Percentiles rank a stretch among this genome's conserved stretches.
Evolutionary conservation across 2,888 invertebrate genomes (phyloP).

Genomic region (Acanthosepion pharaonis): DNA sequence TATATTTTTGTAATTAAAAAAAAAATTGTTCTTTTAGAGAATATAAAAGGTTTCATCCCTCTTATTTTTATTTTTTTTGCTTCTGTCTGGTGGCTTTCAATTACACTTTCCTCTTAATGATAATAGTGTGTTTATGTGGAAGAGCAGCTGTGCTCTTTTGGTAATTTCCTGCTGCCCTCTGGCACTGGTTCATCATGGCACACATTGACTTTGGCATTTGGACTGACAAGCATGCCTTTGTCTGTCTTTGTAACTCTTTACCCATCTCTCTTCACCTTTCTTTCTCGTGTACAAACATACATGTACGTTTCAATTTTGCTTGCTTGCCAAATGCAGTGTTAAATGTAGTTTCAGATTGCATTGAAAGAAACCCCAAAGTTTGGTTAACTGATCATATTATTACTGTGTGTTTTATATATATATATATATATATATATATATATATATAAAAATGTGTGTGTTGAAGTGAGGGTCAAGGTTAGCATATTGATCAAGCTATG

Average conservation of each 20-base stretch:
- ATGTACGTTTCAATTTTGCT: neutral
- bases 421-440: slow-evolving; percentile 25
- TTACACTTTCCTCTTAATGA: neutral
- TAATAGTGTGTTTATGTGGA: neutral
- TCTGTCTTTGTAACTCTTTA: neutral
- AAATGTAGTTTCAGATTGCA: neutral
- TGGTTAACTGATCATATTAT: neutral
- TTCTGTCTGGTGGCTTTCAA: neutral
- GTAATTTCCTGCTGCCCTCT: slow-evolving; percentile 33
- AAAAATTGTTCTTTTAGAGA: too few species aligned
- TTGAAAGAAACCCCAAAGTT: neutral
- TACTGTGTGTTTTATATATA: neutral
- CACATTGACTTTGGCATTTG: slow-evolving; percentile 8
- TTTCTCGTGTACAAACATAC: neutral
- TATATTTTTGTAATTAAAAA: too few species aligned
- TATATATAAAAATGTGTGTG: slow-evolving; percentile 2
- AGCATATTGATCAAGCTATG: neutral
- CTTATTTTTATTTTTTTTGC: too few species aligned
- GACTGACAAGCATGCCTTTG: neutral
- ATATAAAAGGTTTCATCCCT: too few species aligned
- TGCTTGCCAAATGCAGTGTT: slow-evolving; percentile 8
- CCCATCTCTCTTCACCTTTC: neutral
- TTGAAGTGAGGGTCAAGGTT: neutral
- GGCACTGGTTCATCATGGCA: slow-evolving; percentile 22
- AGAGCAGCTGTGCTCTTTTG: neutral